Conservation (phyloP, 2,113 vertebrate genomes). For the Kobus ellipsiprymnus region DNA sequence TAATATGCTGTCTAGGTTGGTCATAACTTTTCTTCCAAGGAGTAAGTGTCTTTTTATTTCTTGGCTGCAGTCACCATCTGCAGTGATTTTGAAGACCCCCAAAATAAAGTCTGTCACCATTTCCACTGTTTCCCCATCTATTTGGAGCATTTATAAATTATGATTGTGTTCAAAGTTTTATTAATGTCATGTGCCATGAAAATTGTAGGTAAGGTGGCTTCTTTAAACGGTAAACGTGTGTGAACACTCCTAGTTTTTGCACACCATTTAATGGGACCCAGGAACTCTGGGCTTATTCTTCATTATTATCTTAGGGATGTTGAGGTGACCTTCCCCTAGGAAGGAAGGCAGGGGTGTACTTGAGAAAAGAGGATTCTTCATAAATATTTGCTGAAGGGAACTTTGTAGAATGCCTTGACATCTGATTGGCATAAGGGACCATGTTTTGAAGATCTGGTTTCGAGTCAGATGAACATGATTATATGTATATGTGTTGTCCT, state of each 20-base stretch:
- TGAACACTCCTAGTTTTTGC: background rate
- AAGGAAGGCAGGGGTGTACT: background rate
- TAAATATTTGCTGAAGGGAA: background rate
- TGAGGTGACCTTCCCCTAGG: background rate
- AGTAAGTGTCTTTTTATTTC: background rate
- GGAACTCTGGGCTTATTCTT: background rate
- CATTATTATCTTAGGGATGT: background rate
- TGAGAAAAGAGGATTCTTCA: background rate
- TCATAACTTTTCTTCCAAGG: background rate
- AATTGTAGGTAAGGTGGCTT: background rate
- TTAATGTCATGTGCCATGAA: background rate
- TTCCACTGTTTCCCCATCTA: background rate
- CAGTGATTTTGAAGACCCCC: background rate
- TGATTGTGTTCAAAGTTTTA: background rate
- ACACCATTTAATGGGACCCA: background rate
- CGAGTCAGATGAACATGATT: background rate
- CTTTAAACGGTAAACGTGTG: background rate
- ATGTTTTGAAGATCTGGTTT: background rate
- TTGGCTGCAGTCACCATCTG: background rate
- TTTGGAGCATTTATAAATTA: background rate
- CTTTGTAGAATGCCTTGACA: background rate
- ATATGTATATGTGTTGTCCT: fast-evolving
- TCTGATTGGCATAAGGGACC: background rate
- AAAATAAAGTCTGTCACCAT: background rate
- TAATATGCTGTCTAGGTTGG: background rate